Percentiles rank a stretch among this genome's conserved stretches.
phyloP scores from a whole-genome alignment of 2,797 vertebrate species.

The Sebastes nivosus region DNA sequence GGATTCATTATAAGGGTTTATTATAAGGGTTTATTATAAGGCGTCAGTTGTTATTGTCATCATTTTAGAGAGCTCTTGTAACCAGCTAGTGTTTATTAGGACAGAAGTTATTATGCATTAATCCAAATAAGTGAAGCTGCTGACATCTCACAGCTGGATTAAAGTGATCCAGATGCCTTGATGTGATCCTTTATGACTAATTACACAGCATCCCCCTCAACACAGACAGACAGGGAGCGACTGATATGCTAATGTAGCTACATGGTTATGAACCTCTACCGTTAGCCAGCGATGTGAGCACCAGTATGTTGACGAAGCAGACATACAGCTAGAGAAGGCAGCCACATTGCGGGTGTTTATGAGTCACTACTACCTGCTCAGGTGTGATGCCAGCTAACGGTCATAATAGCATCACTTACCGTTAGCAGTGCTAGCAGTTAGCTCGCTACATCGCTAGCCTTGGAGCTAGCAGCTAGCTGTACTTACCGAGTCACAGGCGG shows the following conservation, averaged over 20 bases:
- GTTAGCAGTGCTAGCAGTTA: constrained; percentile 53
- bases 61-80: neutral
- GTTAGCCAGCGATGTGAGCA: constrained; percentile 16
- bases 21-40: too few relatives aligned
- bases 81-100: neutral
- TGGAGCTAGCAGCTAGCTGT: constrained; percentile 37
- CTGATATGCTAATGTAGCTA: constrained; percentile 56
- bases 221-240: constrained; percentile 18
- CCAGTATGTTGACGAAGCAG: neutral
- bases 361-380: neutral
- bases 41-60: constrained; percentile 10
- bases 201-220: constrained; percentile 1
- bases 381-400: neutral
- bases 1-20: too few relatives aligned
- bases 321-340: neutral
- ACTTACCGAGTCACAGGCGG: constrained; percentile 70
- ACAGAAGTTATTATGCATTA: neutral
- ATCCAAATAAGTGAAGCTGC: neutral
- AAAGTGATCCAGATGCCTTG: neutral
- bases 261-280: constrained; percentile 41
- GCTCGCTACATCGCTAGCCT: constrained; percentile 45
- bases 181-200: constrained; percentile 15
- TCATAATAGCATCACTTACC: constrained; percentile 40
- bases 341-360: neutral
- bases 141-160: neutral